These are phyloP conservation scores for Chaetophractus vellerosus DNA, from an alignment of 2,797 vertebrate genomes.

Conservation along the genomic window DNA sequence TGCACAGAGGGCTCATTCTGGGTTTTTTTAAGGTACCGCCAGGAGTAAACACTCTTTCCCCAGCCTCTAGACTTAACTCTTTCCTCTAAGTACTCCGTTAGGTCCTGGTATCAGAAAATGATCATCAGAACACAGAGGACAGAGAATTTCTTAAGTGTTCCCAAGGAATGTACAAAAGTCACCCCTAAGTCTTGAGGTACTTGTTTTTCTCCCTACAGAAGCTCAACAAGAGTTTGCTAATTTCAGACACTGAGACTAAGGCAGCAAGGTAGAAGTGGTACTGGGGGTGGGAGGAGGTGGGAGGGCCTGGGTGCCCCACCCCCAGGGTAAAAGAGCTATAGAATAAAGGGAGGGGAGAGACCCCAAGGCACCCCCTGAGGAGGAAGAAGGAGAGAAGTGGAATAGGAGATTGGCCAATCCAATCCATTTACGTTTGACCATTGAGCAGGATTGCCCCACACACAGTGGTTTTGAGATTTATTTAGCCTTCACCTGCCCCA, in stretches of 20 bases:
- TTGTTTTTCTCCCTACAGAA: not conserved
- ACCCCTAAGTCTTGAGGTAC: not conserved
- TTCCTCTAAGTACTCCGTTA: not conserved
- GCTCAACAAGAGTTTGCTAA: not conserved
- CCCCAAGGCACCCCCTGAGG: fast-evolving
- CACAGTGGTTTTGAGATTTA: not conserved
- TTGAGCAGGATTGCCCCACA: not conserved
- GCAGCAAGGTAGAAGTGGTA: not conserved
- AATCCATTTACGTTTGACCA: not conserved
- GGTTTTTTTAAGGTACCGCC: too few relatives aligned
- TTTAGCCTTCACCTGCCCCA: not conserved
- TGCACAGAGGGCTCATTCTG: not conserved
- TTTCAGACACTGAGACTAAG: not conserved
- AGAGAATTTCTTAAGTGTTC: not conserved
- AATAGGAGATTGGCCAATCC: not conserved
- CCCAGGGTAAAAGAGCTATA: not conserved
- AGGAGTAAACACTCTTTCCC: not conserved
- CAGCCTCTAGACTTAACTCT: not conserved
- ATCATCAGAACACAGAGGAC: not conserved
- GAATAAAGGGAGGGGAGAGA: not conserved
- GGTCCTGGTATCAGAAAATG: too few relatives aligned
- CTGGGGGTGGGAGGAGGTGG: fast-evolving
- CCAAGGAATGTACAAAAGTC: not conserved
- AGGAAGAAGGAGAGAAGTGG: not conserved
- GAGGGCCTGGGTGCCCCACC: too few relatives aligned